Evolutionary conservation across 1,140 invertebrate species (phyloP).

Genomic region (Episyrphus balteatus): DNA sequence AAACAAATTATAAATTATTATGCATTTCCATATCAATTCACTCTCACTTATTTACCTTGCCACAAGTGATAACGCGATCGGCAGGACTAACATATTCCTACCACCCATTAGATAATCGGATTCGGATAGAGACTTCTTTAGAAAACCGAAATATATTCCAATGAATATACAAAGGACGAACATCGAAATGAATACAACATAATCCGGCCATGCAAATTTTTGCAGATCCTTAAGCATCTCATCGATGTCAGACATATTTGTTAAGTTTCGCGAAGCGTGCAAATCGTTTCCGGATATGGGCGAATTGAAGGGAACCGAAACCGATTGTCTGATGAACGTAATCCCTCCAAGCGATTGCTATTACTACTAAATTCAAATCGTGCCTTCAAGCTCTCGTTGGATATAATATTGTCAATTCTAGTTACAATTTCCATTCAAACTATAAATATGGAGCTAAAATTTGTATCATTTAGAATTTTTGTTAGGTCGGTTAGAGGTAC

Average conservation of each 20-base stretch:
- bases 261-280: no score
- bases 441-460: no score
- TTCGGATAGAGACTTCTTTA: constrained; percentile 43
- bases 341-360: no score
- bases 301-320: no score
- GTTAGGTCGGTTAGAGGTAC: no score
- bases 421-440: no score
- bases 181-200: constrained; percentile 43
- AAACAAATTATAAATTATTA: neutral
- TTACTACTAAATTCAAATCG: no score
- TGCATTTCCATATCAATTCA: neutral
- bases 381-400: no score
- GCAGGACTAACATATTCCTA: constrained; percentile 43
- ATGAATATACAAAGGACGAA: constrained; percentile 45
- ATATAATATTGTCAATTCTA: no score
- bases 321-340: no score
- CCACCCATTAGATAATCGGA: constrained; percentile 52
- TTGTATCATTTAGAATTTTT: no score
- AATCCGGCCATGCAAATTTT: constrained; percentile 37
- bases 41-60: constrained; percentile 33
- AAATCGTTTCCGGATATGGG: no score
- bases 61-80: constrained; percentile 46
- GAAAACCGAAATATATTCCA: constrained; percentile 50
- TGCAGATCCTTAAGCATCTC: constrained; percentile 43
- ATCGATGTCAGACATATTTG: constrained; percentile 34